Percentiles rank a stretch among this genome's conserved stretches.
Evolutionary conservation across 2,113 vertebrate genomes (phyloP).

Genomic region (Marmota flaviventris): DNA sequence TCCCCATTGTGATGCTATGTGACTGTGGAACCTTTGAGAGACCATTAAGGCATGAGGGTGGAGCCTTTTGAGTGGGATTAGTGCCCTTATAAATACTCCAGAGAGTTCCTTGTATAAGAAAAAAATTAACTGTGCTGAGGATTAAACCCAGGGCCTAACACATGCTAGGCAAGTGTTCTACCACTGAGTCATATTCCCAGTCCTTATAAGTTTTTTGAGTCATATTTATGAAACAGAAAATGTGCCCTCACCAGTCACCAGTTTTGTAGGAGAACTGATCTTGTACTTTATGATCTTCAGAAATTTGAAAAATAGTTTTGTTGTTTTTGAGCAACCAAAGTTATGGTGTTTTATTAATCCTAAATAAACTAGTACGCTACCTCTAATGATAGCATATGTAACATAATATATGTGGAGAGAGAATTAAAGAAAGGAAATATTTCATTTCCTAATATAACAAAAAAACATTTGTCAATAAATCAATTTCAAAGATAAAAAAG

Average conservation of each 20-base stretch:
- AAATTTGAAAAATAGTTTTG: neutral
- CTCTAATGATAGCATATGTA: neutral
- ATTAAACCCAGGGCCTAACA: neutral
- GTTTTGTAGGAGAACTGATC: neutral
- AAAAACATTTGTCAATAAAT: constrained; percentile 15
- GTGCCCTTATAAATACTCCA: neutral
- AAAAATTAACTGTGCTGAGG: neutral
- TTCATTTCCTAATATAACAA: neutral
- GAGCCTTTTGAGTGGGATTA: neutral
- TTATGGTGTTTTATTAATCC: neutral
- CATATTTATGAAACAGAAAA: neutral
- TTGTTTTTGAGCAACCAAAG: neutral
- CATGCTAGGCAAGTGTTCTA: neutral
- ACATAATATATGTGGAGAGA: neutral
- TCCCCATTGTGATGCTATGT: neutral
- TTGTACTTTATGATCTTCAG: neutral
- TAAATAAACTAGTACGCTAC: neutral
- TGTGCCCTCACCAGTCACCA: neutral
- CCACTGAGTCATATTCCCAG: neutral
- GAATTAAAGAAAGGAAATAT: neutral
- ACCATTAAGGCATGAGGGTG: neutral
- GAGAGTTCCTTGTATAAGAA: neutral
- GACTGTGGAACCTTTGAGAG: neutral
- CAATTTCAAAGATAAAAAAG: neutral
- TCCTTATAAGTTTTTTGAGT: neutral